A percentile compares a stretch with the other conserved stretches of the same genome.
Evolutionary conservation across 2,113 vertebrate genomes (phyloP).

Genomic region (Ochotona princeps): DNA sequence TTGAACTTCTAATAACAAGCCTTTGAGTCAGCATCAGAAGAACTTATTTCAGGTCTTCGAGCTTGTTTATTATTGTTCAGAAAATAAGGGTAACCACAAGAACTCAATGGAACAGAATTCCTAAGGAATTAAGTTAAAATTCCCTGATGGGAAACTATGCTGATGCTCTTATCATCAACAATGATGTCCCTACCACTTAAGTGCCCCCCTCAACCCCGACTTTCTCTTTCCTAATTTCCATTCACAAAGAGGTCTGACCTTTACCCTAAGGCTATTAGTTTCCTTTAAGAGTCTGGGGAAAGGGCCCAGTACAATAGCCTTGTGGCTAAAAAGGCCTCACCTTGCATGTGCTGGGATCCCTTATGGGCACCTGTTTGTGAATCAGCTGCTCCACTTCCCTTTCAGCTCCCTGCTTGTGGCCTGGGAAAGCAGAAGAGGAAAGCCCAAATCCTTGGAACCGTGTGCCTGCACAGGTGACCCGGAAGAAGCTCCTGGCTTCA

Average conservation of each 20-base stretch:
- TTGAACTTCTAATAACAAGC: neutral
- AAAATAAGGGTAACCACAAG: neutral
- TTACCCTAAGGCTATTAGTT: neutral
- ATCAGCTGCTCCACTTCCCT: too few relatives aligned
- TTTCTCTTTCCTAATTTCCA: neutral
- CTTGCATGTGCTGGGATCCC: too few relatives aligned
- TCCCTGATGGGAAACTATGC: neutral
- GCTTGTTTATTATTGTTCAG: neutral
- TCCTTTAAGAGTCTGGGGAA: constrained; percentile 30
- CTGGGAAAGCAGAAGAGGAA: too few relatives aligned
- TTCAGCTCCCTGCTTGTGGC: too few relatives aligned
- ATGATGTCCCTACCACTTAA: too few relatives aligned
- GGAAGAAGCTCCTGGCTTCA: too few relatives aligned
- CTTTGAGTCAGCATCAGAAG: neutral
- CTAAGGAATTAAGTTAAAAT: neutral
- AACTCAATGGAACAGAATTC: neutral
- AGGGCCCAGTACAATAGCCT: too few relatives aligned
- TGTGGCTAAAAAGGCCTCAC: too few relatives aligned
- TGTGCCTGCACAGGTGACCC: too few relatives aligned
- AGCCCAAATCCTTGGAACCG: too few relatives aligned
- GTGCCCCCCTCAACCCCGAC: too few relatives aligned
- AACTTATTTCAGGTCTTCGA: neutral
- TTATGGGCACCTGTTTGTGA: too few relatives aligned
- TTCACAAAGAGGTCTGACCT: neutral
- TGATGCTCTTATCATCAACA: neutral